Base-by-base conservation (phyloP, 92 coral and sea anemone genomes). In the Epizoanthus stellaris region DNA sequence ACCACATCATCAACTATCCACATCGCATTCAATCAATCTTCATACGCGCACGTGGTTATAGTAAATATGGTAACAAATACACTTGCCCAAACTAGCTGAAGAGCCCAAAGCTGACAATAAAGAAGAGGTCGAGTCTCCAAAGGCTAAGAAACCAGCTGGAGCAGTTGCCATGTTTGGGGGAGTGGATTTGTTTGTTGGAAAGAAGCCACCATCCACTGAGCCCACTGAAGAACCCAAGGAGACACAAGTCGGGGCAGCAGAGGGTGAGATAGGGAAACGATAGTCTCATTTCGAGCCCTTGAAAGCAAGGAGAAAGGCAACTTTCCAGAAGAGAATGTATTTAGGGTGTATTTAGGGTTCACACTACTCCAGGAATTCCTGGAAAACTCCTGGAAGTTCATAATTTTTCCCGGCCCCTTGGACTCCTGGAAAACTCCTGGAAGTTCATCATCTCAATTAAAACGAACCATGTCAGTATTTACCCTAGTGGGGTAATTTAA, bases 121-220 rank as follows among this genome's bases (percentile, higher is more conserved):
- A 84, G 86, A 88, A 74, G 93, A 85, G 40, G 88, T 40, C 25
- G 76, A 67, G 66, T 42, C 85, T 67, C 62, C 83, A 68, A 81
- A 73, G 64, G 62, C 85, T 16, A 94, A 96, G 85, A 95, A 92
- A 77, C 98, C 98, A 6, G 95, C 91, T 17, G 99, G 97, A 25
- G 99, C 97, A 3, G 99, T 94, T 49, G 87, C 97, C 49, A 76
- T 92, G 95, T 96, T 94, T 89, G 99, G 99, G 63, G 99, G 99
- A 5, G 98, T 92, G 60, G 95, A 96, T 79, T 83, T 95, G 65
- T 96, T 94, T 70, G 99, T 88, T 80, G 87, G 87, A 76, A 76
- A 77, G 23, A 47, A 77, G 20, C 49, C 81, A 30, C 79, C 61
- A 20, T 73, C 40, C 58, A 73, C 71, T 21, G 68, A 34, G 8